These are phyloP conservation scores for Antheraea pernyi DNA, from an alignment of 1,140 invertebrate species.

Conservation along the genomic window DNA sequence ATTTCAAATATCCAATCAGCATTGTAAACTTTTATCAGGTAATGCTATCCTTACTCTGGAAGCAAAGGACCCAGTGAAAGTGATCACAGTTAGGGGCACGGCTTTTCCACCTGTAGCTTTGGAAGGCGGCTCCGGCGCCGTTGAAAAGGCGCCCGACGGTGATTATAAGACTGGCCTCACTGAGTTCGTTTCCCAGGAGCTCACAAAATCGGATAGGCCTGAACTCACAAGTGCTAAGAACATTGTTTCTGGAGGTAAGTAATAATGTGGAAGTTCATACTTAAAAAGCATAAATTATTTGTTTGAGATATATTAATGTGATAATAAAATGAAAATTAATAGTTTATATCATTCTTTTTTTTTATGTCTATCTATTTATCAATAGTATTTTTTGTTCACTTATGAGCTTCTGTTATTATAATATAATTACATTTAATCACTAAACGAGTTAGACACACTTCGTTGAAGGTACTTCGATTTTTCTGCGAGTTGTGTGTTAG, in stretches of 20 bases:
- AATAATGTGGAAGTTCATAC: neutral
- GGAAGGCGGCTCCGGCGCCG: slow-evolving; percentile 86
- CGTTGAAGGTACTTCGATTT: too few relatives aligned
- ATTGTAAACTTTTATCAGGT: slow-evolving; percentile 69
- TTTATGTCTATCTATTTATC: too few relatives aligned
- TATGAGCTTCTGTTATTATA: too few relatives aligned
- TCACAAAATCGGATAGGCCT: slow-evolving; percentile 97
- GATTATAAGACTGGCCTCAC: slow-evolving; percentile 87
- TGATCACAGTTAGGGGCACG: slow-evolving; percentile 96
- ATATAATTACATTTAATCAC: too few relatives aligned
- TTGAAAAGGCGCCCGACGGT: slow-evolving; percentile 86
- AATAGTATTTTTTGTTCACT: too few relatives aligned
- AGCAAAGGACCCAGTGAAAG: slow-evolving; percentile 92
- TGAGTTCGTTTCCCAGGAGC: slow-evolving; percentile 93
- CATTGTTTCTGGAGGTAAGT: slow-evolving; percentile 92
- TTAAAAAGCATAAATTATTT: too few relatives aligned
- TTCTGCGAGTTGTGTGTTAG: too few relatives aligned
- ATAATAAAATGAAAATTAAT: too few relatives aligned
- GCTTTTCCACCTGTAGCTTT: slow-evolving; percentile 88
- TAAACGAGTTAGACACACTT: too few relatives aligned
- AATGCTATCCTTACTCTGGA: slow-evolving; percentile 97
- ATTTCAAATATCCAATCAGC: too few relatives aligned
- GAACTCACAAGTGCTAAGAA: slow-evolving; percentile 95
- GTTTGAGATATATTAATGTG: too few relatives aligned
- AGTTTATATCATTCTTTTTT: too few relatives aligned